Conservation (phyloP, 2,888 invertebrate species). For the Leptinotarsa rubiginosa region DNA sequence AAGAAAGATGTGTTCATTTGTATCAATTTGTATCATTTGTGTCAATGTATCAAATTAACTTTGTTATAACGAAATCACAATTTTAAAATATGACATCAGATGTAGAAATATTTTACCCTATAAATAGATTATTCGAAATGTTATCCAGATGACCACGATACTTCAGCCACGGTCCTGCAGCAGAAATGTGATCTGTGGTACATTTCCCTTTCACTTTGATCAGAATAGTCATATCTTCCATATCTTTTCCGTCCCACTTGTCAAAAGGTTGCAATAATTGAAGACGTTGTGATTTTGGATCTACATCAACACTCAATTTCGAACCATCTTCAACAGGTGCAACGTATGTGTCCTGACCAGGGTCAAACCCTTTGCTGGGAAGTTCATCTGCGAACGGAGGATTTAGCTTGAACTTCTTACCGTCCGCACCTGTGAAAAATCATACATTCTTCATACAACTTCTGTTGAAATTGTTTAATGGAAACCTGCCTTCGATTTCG, state of each 20-base stretch:
- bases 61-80: no score
- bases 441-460: not conserved
- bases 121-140: slow-evolving; percentile 99
- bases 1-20: no score
- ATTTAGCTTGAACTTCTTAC: slow-evolving; percentile 90
- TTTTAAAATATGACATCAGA: no score
- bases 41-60: no score
- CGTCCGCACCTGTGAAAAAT: slow-evolving; percentile 69
- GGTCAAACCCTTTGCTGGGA: slow-evolving; percentile 94
- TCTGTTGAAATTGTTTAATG: not conserved
- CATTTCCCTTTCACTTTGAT: slow-evolving; percentile 99
- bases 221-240: slow-evolving; percentile 87
- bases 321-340: slow-evolving; percentile 84
- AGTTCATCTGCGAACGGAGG: slow-evolving; percentile 92
- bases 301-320: slow-evolving; percentile 79
- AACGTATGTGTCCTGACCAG: slow-evolving; percentile 95
- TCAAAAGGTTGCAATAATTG: slow-evolving; percentile 94
- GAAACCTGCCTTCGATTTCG: slow-evolving; percentile 77
- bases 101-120: slow-evolving; percentile 77
- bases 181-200: slow-evolving; percentile 99
- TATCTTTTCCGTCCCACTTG: slow-evolving; percentile 96
- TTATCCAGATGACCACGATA: slow-evolving; percentile 99
- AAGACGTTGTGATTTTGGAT: slow-evolving; percentile 88
- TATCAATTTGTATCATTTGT: no score
- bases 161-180: slow-evolving; percentile 99